phyloP scores from a whole-genome alignment of 2,113 vertebrate species.

The Crotalus viridis region DNA sequence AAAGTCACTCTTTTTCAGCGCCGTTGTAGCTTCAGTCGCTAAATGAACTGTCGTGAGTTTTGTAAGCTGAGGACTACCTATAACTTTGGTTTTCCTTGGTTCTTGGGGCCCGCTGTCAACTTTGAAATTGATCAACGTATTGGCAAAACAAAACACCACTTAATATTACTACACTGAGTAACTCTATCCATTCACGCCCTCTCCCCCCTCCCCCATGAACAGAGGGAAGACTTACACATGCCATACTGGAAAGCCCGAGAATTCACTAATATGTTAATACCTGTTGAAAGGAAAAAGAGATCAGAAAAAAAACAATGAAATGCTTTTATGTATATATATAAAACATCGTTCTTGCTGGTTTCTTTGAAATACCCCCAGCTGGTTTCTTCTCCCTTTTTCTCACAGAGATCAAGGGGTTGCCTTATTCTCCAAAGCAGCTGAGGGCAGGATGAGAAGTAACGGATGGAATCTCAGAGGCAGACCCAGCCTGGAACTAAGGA shows the following conservation, averaged over 20 bases:
- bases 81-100: too few relatives aligned
- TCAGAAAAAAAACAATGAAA: too few relatives aligned
- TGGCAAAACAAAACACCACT: neutral
- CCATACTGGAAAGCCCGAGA: conserved; percentile 90
- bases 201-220: neutral
- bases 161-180: neutral
- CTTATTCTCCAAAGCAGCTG: neutral
- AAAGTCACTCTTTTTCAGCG: too few relatives aligned
- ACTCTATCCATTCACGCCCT: neutral
- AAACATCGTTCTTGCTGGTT: neutral
- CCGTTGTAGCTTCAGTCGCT: too few relatives aligned
- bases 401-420: too few relatives aligned
- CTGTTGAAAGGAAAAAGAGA: conserved; percentile 63
- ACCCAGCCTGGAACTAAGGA: neutral
- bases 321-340: too few relatives aligned
- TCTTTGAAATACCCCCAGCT: neutral
- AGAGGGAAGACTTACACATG: conserved; percentile 86
- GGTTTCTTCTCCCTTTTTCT: neutral
- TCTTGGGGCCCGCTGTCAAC: too few relatives aligned
- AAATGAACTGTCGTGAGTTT: too few relatives aligned
- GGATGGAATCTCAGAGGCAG: neutral
- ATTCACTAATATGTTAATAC: conserved; percentile 94
- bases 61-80: too few relatives aligned
- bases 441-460: neutral
- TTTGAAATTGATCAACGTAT: too few relatives aligned